A percentile compares a stretch with the other conserved stretches of the same genome.
phyloP scores from a whole-genome alignment of 2,797 vertebrate species.

The Melanotaenia nigrans region DNA sequence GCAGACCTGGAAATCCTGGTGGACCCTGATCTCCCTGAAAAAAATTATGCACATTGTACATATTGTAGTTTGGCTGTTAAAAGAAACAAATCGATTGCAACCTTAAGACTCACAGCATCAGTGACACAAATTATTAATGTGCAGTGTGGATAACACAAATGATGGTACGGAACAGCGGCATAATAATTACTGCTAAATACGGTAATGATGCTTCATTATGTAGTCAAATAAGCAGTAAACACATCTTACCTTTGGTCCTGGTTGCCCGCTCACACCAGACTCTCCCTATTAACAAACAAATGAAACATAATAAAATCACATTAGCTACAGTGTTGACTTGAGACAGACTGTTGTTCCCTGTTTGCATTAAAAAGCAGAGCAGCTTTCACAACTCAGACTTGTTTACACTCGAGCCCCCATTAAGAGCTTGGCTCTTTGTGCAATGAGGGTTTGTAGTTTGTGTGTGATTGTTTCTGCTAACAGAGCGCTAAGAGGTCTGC shows the following conservation, averaged over 20 bases:
- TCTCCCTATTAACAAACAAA: conserved; percentile 84
- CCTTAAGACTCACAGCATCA: not conserved
- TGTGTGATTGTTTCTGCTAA: conserved; percentile 57
- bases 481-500: conserved; percentile 30
- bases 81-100: not conserved
- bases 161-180: not conserved
- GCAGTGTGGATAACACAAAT: not conserved
- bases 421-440: conserved; percentile 40
- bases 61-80: not conserved
- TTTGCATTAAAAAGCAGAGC: conserved; percentile 15
- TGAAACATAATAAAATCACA: conserved; percentile 1
- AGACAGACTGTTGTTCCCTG: not conserved
- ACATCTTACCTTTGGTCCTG: conserved; percentile 86
- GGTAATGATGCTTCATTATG: not conserved
- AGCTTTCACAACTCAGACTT: conserved; percentile 11
- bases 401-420: conserved; percentile 56
- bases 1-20: conserved; percentile 85
- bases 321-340: conserved; percentile 10
- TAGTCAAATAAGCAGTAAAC: conserved; percentile 1
- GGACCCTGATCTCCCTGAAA: conserved; percentile 88
- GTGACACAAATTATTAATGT: not conserved
- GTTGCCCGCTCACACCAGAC: conserved; percentile 80
- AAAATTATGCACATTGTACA: not conserved
- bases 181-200: not conserved
- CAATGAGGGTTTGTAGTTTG: conserved; percentile 25